Percentiles rank a stretch among this genome's conserved stretches.
Conservation (phyloP, 2,113 vertebrate species). For the Ornithorhynchus anatinus region DNA sequence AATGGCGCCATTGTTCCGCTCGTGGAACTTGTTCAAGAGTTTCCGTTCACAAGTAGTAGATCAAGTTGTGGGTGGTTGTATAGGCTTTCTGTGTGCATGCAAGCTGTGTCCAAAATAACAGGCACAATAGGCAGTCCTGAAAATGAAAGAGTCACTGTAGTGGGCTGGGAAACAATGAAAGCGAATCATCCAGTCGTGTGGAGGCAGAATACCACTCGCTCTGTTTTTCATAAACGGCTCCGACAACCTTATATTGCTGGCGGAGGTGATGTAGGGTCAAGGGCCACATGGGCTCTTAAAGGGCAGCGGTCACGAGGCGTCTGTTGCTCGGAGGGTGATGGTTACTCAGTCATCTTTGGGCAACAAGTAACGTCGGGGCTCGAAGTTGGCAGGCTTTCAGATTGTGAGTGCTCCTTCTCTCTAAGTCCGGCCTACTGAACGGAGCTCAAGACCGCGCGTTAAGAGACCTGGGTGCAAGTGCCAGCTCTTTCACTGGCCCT, state of each 20-base stretch:
- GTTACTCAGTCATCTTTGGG: no score
- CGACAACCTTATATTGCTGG: not conserved
- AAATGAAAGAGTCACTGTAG: slow-evolving; percentile 59
- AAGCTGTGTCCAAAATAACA: slow-evolving; percentile 43
- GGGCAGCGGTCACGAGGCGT: not conserved
- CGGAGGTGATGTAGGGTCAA: not conserved
- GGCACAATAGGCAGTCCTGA: slow-evolving; percentile 39
- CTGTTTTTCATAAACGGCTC: not conserved
- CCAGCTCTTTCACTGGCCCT: no score
- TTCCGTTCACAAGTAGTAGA: slow-evolving; percentile 63
- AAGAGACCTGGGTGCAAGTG: no score
- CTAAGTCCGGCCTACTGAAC: no score
- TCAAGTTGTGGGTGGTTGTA: slow-evolving; percentile 64
- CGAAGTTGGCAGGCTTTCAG: no score
- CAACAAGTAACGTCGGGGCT: no score
- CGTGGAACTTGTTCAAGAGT: slow-evolving; percentile 62
- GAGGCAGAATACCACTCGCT: no score
- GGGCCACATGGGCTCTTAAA: not conserved
- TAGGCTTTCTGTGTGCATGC: slow-evolving; percentile 60
- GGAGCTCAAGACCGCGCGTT: no score
- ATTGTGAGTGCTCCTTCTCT: no score
- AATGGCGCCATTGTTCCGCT: slow-evolving; percentile 64
- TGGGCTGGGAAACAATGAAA: slow-evolving; percentile 22
- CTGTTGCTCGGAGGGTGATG: no score
- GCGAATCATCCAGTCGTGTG: not conserved